Base-by-base conservation (phyloP, 1,140 invertebrate species). In the Colletes gigas region DNA sequence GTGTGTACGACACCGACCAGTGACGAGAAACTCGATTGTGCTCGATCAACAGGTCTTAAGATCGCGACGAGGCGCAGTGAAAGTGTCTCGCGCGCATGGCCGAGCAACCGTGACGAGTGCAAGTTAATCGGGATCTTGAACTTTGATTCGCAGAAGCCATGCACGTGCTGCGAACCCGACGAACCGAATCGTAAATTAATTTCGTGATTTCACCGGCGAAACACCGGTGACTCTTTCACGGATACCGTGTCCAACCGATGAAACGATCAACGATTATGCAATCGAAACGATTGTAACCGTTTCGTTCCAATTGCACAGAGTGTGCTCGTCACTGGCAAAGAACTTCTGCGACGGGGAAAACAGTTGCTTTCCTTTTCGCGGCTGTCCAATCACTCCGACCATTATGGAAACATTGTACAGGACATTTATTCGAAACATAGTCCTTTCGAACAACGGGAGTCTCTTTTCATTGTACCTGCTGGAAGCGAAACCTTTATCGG, bases 41-140 rank as follows among this genome's bases (percentile, higher is more conserved):
- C 50, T 76, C 59, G 82, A 86, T 87, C 85, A 87, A 87, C 85
- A 87, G 85, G 85, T 87, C 85, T 87, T 87, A 86, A 86, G 84
- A 87, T 86, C 77, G 69, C 50, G 63, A 70, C 76, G 72, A 59
- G 52, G 30, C 17, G 59, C 30, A 30, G 50, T 30, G 62, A 84
- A 86, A 86, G 84, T 69, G 72, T 84, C 65, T 8, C 50, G 50
- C 50, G 62, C 82, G 78, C 81, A 83, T 84, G 82, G 69, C 15
- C 72, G 68, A 50, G 71, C 71, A 84, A 88, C 54, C 82, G 72
- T 79, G 82, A 82, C 85, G 73, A 82, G 75, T 66, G 75, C 79
- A 82, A 82, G 79, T 80, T 76, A 87, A 81, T 86, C 70, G 70
- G 82, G 60, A 81, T 82, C 83, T 87, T 79, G 76, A 87, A 87